Base-by-base conservation (phyloP, 2,113 vertebrate species). In the Chamaetylas fuelleborni region DNA sequence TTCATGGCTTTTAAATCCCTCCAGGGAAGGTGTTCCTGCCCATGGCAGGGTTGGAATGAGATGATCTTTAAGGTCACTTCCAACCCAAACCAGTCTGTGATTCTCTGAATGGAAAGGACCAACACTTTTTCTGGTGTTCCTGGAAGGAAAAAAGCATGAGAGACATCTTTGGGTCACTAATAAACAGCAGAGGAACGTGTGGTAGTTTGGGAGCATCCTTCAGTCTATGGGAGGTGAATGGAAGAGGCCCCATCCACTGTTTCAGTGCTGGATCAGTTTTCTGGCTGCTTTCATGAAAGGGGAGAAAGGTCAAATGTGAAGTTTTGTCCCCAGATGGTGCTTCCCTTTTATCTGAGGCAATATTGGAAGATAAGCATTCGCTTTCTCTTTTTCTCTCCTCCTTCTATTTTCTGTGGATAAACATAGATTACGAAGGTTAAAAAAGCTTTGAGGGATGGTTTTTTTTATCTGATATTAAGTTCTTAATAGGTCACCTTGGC, bases 321-420 rank as follows among this genome's bases (percentile, higher is more conserved):
- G 40, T 77, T 76, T 89, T 96, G 95, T 97, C 97, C 96, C 95
- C 73, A 84, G 97, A 97, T 89, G 97, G 95, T 95, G 89, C 93
- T 98, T 97, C 78, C 94, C 91, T 98, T 98, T 98, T 96, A 97
- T 96, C 88, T 94, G 71, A 95, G 64, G 83, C 76, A 96, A 92
- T 95, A 93, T 58, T 95, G 76, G 90, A 90, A 92, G 95, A 97
- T 93, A 96, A 97, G 87, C 77, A 82, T 80, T 95, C 3, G 0
- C 51, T 66, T 87, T 84, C 57, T 65, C 78, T 31, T 45, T 38
- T 67, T 72, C 70, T 20, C 40, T 40, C 22, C 34, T 24, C 29
- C 48, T n/a, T 42, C 50, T 26, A 83, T 20, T 19, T 33, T 29
- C 87, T 77, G 64, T 84, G 90, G 82, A 96, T 96, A 96, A 96